Percentiles rank a stretch among this genome's conserved stretches.
Conservation (phyloP, 30 jellyfish, hydroid and myxozoan genomes). For the Pelagia noctiluca region DNA sequence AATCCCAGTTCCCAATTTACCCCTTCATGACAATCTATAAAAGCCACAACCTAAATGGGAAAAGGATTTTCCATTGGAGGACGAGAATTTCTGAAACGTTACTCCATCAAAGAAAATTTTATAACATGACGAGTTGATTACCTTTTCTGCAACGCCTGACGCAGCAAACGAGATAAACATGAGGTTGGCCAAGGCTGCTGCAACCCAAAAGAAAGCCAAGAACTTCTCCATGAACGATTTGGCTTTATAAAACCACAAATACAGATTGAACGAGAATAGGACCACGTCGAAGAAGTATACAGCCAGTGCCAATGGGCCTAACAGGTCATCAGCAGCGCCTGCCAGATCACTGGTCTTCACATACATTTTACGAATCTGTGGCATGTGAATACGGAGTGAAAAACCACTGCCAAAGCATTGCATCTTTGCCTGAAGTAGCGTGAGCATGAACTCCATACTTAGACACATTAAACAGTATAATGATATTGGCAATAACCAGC, state of each 20-base stretch:
- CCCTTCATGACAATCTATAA: too few relatives aligned
- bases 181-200: constrained; percentile 21
- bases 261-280: constrained; percentile 43
- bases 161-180: constrained; percentile 42
- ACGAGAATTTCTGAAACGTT: too few relatives aligned
- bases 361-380: constrained; percentile 42
- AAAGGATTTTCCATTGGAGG: too few relatives aligned
- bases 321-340: constrained; percentile 36
- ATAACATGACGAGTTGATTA: background rate
- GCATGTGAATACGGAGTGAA: constrained; percentile 17
- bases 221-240: constrained; percentile 22
- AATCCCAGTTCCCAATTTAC: too few relatives aligned
- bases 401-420: background rate
- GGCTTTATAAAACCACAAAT: constrained; percentile 26
- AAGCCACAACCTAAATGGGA: too few relatives aligned
- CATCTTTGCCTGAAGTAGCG: constrained; percentile 21
- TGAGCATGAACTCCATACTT: constrained; percentile 40
- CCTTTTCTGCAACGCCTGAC: constrained; percentile 61
- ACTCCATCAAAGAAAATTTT: background rate
- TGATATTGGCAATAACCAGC: constrained; percentile 43
- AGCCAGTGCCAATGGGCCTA: constrained; percentile 50
- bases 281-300: constrained; percentile 55
- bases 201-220: constrained; percentile 22
- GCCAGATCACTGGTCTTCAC: constrained; percentile 35
- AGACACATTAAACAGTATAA: constrained; percentile 19